A percentile compares a stretch with the other conserved stretches of the same genome.
These are phyloP conservation scores for Arnoldichthys spilopterus DNA, from an alignment of 2,797 vertebrate genomes.

Conservation along the genomic window DNA sequence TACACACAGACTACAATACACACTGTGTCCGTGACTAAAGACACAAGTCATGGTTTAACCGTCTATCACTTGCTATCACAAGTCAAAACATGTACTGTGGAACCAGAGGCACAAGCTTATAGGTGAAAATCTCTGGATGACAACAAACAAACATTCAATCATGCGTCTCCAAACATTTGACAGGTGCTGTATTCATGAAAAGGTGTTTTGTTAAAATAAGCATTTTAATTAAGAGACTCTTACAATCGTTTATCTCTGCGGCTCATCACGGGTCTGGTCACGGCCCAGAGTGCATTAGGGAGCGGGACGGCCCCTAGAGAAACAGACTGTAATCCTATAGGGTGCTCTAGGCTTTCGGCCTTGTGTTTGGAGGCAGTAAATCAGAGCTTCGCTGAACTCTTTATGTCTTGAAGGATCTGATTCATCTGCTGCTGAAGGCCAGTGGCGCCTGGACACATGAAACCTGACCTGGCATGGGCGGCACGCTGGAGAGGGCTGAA, in stretches of 20 bases:
- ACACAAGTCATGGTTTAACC: neutral
- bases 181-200: neutral
- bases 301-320: slow-evolving; percentile 13
- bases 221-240: neutral
- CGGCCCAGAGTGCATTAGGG: slow-evolving; percentile 11
- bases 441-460: slow-evolving; percentile 52
- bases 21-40: neutral
- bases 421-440: slow-evolving; percentile 57
- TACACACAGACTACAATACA: neutral
- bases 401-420: slow-evolving; percentile 56
- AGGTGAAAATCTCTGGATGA: too few relatives aligned
- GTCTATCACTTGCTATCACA: neutral
- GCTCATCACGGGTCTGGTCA: slow-evolving; percentile 25
- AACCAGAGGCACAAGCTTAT: neutral
- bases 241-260: neutral
- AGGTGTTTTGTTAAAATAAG: neutral
- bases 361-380: slow-evolving; percentile 51
- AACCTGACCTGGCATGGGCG: slow-evolving; percentile 43
- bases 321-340: slow-evolving; percentile 52
- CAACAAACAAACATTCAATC: neutral
- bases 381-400: slow-evolving; percentile 53
- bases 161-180: neutral
- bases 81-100: neutral
- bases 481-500: slow-evolving; percentile 50
- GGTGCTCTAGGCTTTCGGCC: slow-evolving; percentile 45